Conservation (phyloP, 2,888 invertebrate genomes). For the Halictus quadricinctus region DNA sequence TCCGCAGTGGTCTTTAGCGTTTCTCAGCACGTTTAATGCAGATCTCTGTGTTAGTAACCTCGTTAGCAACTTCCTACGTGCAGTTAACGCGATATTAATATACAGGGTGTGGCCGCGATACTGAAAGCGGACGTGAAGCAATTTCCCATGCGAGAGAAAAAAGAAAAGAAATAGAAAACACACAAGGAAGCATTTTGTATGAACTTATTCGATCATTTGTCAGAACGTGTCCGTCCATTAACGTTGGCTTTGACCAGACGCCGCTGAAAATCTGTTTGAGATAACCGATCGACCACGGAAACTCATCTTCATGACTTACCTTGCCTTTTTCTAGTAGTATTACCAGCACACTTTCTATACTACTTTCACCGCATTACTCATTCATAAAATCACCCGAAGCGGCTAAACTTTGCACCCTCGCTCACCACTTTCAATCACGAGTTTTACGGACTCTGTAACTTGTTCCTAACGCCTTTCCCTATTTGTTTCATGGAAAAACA, state of each 20-base stretch:
- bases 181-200: neutral
- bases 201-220: constrained; percentile 1
- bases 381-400: neutral
- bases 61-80: constrained; percentile 9
- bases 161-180: neutral
- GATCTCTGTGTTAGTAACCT: neutral
- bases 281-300: neutral
- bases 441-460: neutral
- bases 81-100: constrained; percentile 17
- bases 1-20: constrained; percentile 14
- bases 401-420: neutral
- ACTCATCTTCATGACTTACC: neutral
- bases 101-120: neutral
- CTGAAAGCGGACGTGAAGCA: constrained; percentile 1
- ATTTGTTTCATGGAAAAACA: neutral
- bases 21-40: neutral
- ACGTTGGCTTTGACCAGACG: neutral
- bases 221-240: neutral
- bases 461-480: neutral
- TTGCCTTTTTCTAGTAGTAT: neutral
- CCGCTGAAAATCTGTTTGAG: neutral
- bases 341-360: neutral
- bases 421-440: neutral
- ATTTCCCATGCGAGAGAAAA: neutral
- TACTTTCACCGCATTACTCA: neutral